phyloP scores from a whole-genome alignment of 2,797 vertebrate species.

The Chanos chanos region DNA sequence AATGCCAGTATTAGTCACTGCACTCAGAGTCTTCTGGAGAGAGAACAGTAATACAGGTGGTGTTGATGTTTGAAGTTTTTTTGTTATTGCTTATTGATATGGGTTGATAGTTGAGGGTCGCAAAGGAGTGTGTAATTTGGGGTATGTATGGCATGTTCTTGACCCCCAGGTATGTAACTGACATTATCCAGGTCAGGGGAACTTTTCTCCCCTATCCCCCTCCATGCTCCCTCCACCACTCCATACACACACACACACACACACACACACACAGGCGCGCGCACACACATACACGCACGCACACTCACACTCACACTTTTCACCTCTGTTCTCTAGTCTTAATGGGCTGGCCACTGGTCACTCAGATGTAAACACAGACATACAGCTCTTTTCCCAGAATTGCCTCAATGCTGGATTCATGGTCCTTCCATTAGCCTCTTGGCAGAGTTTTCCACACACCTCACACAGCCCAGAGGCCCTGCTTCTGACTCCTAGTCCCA shows the following conservation, averaged over 20 bases:
- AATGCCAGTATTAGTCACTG: neutral
- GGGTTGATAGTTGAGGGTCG: too few species aligned
- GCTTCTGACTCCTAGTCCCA: conserved; percentile 36
- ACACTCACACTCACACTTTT: conserved; percentile 10
- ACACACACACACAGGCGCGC: too few species aligned
- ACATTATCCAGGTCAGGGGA: neutral
- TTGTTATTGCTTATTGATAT: too few species aligned
- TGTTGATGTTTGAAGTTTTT: too few species aligned
- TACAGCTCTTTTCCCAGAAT: conserved; percentile 54
- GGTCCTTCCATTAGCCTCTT: conserved; percentile 44
- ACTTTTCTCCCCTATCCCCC: neutral
- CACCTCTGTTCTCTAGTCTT: neutral
- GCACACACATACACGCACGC: conserved; percentile 8
- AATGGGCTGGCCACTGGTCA: too few species aligned
- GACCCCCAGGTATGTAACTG: neutral
- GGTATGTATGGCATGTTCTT: too few species aligned
- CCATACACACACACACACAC: conserved; percentile 38
- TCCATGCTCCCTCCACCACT: conserved; percentile 37
- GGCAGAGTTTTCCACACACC: conserved; percentile 64
- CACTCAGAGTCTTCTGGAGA: too few species aligned
- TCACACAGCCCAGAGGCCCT: conserved; percentile 51
- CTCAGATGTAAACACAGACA: too few species aligned
- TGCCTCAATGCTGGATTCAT: conserved; percentile 72
- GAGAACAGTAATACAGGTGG: too few species aligned
- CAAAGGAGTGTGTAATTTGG: too few species aligned